Conservation (phyloP, 2,888 invertebrate species). For the Polydrusus pterygomalis region DNA sequence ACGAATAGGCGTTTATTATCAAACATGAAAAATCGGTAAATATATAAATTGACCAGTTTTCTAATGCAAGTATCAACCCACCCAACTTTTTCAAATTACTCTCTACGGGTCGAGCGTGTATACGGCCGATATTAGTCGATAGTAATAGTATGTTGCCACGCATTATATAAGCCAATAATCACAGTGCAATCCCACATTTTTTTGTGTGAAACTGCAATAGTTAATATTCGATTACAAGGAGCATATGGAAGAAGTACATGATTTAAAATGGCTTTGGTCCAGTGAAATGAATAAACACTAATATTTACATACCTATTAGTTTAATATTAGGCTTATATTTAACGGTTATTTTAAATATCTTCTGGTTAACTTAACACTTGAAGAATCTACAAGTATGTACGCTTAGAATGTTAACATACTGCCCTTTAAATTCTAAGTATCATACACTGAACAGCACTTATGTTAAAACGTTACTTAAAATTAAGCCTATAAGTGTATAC, state of each 20-base stretch:
- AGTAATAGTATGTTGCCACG: constrained; percentile 34
- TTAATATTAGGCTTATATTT: constrained; percentile 38
- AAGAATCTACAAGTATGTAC: constrained; percentile 17
- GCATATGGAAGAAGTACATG: constrained; percentile 13
- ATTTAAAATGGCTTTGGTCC: constrained; percentile 30
- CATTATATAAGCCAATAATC: constrained; percentile 44
- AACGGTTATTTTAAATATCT: constrained; percentile 39
- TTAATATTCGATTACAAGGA: constrained; percentile 38
- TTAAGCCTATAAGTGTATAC: constrained; percentile 13
- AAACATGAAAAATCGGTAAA: constrained; percentile 51
- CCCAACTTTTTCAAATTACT: constrained; percentile 45
- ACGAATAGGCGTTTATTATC: constrained; percentile 37
- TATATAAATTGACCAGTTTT: constrained; percentile 47
- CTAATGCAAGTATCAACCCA: constrained; percentile 44
- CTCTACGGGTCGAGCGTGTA: constrained; percentile 37
- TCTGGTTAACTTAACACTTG: constrained; percentile 30
- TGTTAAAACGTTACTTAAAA: constrained; percentile 33
- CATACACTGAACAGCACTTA: constrained; percentile 24
- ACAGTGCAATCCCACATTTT: constrained; percentile 29
- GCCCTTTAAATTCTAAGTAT: constrained; percentile 40
- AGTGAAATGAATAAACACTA: constrained; percentile 28
- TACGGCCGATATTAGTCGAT: constrained; percentile 29
- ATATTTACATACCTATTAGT: constrained; percentile 35
- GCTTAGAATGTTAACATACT: constrained; percentile 41
- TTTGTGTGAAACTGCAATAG: constrained; percentile 14